phyloP scores from a whole-genome alignment of 2,888 invertebrate genomes.

The Odontomyia ornata region DNA sequence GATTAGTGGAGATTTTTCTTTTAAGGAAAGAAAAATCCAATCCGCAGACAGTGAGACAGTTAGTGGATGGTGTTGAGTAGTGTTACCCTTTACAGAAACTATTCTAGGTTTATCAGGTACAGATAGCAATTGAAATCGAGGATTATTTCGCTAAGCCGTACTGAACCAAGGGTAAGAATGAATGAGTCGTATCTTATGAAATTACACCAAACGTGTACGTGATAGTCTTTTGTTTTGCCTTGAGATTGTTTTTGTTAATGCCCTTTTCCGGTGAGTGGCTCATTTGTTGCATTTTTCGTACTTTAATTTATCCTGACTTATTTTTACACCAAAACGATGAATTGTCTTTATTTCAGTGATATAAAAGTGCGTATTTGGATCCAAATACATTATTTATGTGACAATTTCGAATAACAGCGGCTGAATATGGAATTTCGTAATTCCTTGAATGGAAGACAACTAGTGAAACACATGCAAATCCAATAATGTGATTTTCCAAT shows the following conservation, averaged over 20 bases:
- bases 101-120: neutral
- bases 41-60: slow-evolving; percentile 17
- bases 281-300: too few species aligned
- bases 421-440: too few species aligned
- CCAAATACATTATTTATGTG: too few species aligned
- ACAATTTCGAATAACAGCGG: too few species aligned
- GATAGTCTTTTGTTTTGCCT: too few species aligned
- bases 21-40: neutral
- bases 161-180: neutral
- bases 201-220: too few species aligned
- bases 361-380: too few species aligned
- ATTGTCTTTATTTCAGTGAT: neutral
- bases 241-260: too few species aligned
- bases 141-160: slow-evolving; percentile 3
- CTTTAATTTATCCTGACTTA: too few species aligned
- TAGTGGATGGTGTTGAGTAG: slow-evolving; percentile 30
- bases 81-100: neutral
- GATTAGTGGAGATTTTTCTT: neutral
- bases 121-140: slow-evolving; percentile 5
- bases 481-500: neutral
- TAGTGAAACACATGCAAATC: neutral
- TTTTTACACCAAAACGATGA: too few species aligned
- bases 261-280: too few species aligned
- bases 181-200: neutral
- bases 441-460: neutral